Evolutionary conservation across 2,888 invertebrate genomes (phyloP).

Genomic region (Drosophila peninsularis): DNA sequence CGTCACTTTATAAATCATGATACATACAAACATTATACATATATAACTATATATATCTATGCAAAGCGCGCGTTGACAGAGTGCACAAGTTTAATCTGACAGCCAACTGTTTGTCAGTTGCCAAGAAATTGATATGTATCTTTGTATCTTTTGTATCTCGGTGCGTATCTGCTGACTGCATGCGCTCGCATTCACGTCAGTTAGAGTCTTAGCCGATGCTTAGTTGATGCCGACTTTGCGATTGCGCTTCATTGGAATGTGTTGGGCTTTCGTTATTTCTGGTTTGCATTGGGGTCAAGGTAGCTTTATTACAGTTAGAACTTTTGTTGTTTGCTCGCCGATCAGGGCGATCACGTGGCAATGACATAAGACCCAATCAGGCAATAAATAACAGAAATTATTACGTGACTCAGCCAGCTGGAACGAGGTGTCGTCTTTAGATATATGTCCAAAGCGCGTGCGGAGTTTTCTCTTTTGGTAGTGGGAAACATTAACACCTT

Average conservation of each 20-base stretch:
- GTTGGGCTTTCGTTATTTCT: constrained; percentile 10
- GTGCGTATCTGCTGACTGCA: constrained; percentile 60
- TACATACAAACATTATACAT: constrained; percentile 9
- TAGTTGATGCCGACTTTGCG: constrained; percentile 56
- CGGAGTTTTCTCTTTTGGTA: constrained; percentile 22
- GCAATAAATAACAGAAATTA: constrained; percentile 6
- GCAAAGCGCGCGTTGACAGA: constrained; percentile 42
- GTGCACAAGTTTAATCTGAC: constrained; percentile 71
- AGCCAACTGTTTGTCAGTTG: constrained; percentile 68
- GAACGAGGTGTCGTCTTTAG: background rate
- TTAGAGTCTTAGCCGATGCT: constrained; percentile 4
- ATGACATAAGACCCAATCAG: constrained; percentile 47
- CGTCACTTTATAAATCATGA: constrained; percentile 74
- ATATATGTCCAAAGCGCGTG: constrained; percentile 38
- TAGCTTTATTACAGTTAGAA: constrained; percentile 67
- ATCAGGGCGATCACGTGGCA: constrained; percentile 64
- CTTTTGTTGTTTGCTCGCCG: constrained; percentile 62
- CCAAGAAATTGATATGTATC: constrained; percentile 60
- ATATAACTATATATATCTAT: background rate
- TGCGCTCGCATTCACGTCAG: constrained; percentile 50
- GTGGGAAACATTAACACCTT: constrained; percentile 34
- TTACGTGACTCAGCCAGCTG: constrained; percentile 55
- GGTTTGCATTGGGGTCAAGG: constrained; percentile 63
- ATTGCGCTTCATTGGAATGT: constrained; percentile 60
- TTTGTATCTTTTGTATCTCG: constrained; percentile 26